These are phyloP conservation scores for Sinodicranocentrus sp. DNA, from an alignment of 2,888 invertebrate genomes.

Conservation along the genomic window DNA sequence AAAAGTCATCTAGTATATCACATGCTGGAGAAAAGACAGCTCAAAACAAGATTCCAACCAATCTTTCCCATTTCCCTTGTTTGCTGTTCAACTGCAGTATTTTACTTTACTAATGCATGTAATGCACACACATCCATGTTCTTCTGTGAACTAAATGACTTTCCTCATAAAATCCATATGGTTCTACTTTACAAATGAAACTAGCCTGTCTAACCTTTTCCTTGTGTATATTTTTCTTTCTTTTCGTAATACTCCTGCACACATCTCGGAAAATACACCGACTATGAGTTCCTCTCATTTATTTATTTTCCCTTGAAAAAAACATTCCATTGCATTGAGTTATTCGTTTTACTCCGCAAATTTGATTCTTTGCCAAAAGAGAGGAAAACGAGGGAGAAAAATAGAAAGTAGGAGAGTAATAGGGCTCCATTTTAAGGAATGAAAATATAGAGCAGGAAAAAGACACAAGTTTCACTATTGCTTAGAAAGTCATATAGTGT, in stretches of 20 bases:
- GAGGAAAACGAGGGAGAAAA: not conserved
- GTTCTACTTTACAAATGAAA: not conserved
- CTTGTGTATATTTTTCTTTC: not conserved
- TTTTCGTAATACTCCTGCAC: not conserved
- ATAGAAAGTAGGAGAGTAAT: not conserved
- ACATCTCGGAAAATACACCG: too few species aligned
- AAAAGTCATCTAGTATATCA: too few species aligned
- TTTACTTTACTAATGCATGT: conserved; percentile 14
- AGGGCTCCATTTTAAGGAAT: too few species aligned
- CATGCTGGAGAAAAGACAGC: too few species aligned
- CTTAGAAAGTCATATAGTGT: too few species aligned
- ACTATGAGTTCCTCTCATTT: not conserved
- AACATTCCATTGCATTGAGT: conserved; percentile 10
- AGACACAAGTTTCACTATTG: too few species aligned
- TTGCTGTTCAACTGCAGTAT: too few species aligned
- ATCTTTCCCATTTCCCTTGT: too few species aligned
- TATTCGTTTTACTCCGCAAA: not conserved
- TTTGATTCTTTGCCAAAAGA: conserved; percentile 22
- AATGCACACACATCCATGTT: not conserved
- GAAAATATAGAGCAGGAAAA: too few species aligned
- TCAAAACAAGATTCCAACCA: too few species aligned
- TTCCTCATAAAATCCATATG: not conserved
- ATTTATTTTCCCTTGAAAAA: too few species aligned
- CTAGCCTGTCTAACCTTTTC: too few species aligned
- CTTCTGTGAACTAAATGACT: not conserved